These are phyloP conservation scores for Ochotona princeps DNA, from an alignment of 2,113 vertebrate genomes.

Conservation along the genomic window DNA sequence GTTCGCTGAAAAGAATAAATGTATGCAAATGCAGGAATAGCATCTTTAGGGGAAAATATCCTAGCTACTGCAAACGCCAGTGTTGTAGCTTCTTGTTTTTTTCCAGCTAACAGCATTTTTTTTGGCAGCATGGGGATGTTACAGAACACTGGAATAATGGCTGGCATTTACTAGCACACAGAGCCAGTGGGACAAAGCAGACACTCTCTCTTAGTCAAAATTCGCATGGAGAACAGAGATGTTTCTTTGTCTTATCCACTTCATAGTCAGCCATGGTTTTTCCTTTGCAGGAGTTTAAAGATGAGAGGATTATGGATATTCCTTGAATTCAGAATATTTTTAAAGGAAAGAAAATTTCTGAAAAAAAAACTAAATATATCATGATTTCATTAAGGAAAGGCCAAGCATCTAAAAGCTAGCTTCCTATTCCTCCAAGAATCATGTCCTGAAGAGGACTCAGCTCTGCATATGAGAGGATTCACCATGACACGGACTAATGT, in stretches of 20 bases:
- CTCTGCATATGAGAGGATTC: neutral
- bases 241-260: neutral
- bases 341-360: slow-evolving; percentile 32
- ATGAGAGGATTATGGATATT: neutral
- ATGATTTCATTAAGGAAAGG: slow-evolving; percentile 20
- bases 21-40: slow-evolving; percentile 53
- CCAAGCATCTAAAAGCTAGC: neutral
- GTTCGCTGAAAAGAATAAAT: slow-evolving; percentile 72
- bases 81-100: neutral
- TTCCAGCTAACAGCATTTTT: neutral
- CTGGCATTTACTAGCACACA: neutral
- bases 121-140: neutral
- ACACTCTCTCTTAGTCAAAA: neutral
- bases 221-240: neutral
- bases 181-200: neutral
- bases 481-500: neutral
- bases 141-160: neutral
- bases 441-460: neutral
- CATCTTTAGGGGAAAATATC: neutral
- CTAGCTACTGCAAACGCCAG: neutral
- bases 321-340: neutral
- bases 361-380: neutral
- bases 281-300: neutral
- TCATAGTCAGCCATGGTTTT: neutral
- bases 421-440: neutral